phyloP scores from a whole-genome alignment of 2,888 invertebrate species.

The Lasioglossum zephyrum region DNA sequence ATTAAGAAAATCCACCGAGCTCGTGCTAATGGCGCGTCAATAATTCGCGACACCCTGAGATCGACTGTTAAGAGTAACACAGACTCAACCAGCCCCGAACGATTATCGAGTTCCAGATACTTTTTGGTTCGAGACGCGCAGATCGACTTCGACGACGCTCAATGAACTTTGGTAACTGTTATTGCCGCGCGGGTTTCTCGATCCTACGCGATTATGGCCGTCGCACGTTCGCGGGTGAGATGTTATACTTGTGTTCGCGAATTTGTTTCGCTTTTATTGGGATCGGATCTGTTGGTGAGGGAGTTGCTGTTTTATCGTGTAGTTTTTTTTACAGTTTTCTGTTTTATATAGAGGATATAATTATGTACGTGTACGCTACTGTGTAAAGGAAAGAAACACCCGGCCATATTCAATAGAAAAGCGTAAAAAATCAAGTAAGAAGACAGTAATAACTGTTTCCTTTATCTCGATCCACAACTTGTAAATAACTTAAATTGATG shows the following conservation, averaged over 20 bases:
- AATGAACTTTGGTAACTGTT: not conserved
- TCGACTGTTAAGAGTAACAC: constrained; percentile 3
- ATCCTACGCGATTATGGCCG: not conserved
- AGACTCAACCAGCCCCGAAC: not conserved
- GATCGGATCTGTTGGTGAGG: not conserved
- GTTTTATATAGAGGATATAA: no score
- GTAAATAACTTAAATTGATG: no score
- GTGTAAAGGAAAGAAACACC: no score
- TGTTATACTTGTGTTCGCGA: not conserved
- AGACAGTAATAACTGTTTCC: no score
- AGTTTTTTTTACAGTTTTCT: not conserved
- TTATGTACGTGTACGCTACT: no score
- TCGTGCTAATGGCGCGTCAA: constrained; percentile 43
- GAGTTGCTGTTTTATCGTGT: not conserved
- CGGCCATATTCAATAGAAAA: no score
- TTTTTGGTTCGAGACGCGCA: not conserved
- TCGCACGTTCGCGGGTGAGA: not conserved
- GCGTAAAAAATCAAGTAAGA: no score
- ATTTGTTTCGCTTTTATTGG: not conserved
- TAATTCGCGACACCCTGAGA: constrained; percentile 18
- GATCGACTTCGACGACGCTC: not conserved
- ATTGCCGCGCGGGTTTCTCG: not conserved
- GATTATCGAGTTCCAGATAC: not conserved
- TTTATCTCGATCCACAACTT: no score
- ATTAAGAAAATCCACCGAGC: constrained; percentile 42